Evolutionary conservation across 2,113 vertebrate species (phyloP).

Genomic region (Pholis gunnellus): DNA sequence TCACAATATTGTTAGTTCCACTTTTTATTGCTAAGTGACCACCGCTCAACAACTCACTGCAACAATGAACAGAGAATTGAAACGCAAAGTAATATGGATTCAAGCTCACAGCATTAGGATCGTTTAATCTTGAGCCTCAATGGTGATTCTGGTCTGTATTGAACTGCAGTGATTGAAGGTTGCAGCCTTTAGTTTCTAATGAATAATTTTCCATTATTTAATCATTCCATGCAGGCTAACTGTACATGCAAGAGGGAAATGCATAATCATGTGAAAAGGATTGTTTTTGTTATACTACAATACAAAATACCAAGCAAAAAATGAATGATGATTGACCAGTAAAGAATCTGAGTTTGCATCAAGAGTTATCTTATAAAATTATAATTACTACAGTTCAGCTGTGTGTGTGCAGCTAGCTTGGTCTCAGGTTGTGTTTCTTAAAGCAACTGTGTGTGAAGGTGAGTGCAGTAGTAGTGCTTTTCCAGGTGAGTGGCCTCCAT

Average conservation of each 20-base stretch:
- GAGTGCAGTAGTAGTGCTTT: slow-evolving; percentile 22
- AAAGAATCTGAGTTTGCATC: background rate
- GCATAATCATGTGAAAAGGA: background rate
- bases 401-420: background rate
- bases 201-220: background rate
- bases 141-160: background rate
- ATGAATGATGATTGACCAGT: background rate
- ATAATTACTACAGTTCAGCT: background rate
- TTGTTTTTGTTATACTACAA: background rate
- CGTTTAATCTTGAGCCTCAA: background rate
- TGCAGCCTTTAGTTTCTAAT: background rate
- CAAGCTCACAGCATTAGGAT: background rate
- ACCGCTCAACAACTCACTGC: background rate
- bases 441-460: background rate
- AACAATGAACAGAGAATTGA: background rate
- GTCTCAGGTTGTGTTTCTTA: slow-evolving; percentile 15
- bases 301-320: background rate
- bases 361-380: background rate
- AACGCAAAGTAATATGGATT: background rate
- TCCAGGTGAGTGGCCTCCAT: slow-evolving; percentile 30
- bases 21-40: background rate
- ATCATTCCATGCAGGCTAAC: too few species aligned
- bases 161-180: background rate
- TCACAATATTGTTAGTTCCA: background rate
- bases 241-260: too few species aligned